phyloP scores from a whole-genome alignment of 2,797 vertebrate species.

The Halcyon leucocephala region DNA sequence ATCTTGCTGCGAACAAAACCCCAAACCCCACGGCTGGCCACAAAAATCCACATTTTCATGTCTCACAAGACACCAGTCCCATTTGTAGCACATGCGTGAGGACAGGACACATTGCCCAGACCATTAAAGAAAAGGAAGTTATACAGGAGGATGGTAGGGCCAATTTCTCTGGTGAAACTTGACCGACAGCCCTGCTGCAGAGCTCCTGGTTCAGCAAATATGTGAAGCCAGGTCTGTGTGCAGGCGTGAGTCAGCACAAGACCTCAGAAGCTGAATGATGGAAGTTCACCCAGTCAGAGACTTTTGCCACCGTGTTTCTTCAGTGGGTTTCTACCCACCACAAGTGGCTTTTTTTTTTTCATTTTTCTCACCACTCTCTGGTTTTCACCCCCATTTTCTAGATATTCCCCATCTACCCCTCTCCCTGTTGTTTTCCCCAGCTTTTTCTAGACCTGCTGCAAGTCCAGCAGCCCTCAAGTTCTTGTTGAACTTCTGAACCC shows the following conservation, averaged over 20 bases:
- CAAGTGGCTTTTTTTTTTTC: rapidly evolving
- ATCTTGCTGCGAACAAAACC: not conserved
- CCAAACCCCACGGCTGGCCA: not conserved
- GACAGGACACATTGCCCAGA: not conserved
- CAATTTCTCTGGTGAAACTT: not conserved
- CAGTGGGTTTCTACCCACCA: not conserved
- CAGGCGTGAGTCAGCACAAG: not conserved
- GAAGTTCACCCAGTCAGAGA: not conserved
- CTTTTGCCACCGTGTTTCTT: not conserved
- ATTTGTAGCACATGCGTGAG: not conserved
- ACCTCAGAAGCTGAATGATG: not conserved
- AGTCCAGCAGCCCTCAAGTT: constrained; percentile 20
- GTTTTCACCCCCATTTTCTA: not conserved
- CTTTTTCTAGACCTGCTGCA: not conserved
- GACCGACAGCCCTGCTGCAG: not conserved
- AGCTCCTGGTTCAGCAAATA: not conserved
- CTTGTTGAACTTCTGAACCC: constrained; percentile 39
- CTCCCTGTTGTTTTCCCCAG: not conserved
- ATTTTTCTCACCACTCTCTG: not conserved
- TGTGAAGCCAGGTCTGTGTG: not conserved
- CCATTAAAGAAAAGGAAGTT: not conserved
- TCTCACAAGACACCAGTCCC: rapidly evolving
- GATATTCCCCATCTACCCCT: not conserved
- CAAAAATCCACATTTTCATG: not conserved
- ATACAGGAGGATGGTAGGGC: not conserved